Percentiles rank a stretch among this genome's conserved stretches.
Evolutionary conservation across 2,888 invertebrate genomes (phyloP).

Genomic region (Polydrusus cervinus): DNA sequence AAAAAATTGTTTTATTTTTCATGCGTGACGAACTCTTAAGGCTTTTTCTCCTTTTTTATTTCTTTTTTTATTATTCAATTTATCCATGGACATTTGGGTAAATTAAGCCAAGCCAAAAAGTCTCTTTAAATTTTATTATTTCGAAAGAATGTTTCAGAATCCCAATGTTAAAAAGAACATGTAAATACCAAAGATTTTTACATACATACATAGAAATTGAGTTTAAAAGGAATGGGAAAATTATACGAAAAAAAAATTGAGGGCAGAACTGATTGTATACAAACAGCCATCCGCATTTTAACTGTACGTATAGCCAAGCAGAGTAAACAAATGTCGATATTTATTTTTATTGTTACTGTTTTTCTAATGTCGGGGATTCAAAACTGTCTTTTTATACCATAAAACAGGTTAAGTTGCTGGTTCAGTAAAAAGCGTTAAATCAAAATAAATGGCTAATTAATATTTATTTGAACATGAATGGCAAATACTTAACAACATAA

Average conservation of each 20-base stretch:
- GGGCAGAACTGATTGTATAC: conserved; percentile 2
- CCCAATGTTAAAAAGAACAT: conserved; percentile 2
- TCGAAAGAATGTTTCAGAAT: not conserved
- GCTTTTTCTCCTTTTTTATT: not conserved
- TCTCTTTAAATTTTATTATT: not conserved
- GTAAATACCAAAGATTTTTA: conserved; percentile 12
- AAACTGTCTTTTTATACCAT: too few relatives aligned
- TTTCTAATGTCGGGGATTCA: not conserved
- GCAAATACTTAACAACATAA: too few relatives aligned
- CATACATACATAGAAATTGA: conserved; percentile 15
- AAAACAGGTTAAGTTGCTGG: too few relatives aligned
- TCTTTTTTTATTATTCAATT: not conserved
- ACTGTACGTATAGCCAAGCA: not conserved
- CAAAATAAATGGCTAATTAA: too few relatives aligned
- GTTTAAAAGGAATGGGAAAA: not conserved
- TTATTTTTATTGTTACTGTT: not conserved
- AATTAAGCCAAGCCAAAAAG: not conserved
- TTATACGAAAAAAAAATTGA: not conserved
- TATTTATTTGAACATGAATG: too few relatives aligned
- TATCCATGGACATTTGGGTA: too few relatives aligned
- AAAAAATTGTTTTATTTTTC: too few relatives aligned
- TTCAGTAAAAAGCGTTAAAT: too few relatives aligned
- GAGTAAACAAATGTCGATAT: not conserved
- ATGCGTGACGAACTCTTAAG: too few relatives aligned
- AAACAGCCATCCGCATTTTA: not conserved